Percentiles rank a stretch among this genome's conserved stretches.
These are phyloP conservation scores for Marasmarcha lunaedactyla DNA, from an alignment of 2,888 invertebrate genomes.

Conservation along the genomic window DNA sequence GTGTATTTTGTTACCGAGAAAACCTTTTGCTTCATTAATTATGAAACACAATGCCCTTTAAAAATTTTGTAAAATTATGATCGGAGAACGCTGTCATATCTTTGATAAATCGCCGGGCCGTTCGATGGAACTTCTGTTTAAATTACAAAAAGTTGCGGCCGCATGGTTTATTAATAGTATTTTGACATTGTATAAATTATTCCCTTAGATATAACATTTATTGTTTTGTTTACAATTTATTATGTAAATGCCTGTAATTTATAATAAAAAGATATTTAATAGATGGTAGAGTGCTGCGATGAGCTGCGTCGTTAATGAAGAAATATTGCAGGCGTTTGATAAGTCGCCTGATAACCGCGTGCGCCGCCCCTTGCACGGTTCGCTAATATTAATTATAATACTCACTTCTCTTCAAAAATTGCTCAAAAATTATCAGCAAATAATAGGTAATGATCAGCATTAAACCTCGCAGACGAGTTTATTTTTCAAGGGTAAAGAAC, in stretches of 20 bases:
- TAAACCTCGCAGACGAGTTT: too few species aligned
- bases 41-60: conserved; percentile 66
- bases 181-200: conserved; percentile 4
- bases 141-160: conserved; percentile 17
- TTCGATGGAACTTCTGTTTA: conserved; percentile 35
- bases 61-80: conserved; percentile 61
- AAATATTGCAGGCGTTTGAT: conserved; percentile 60
- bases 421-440: conserved; percentile 10
- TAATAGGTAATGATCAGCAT: not conserved
- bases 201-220: not conserved
- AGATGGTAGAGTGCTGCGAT: conserved; percentile 28
- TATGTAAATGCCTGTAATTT: too few species aligned
- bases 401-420: conserved; percentile 18
- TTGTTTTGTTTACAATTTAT: too few species aligned
- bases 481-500: conserved; percentile 8
- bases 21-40: conserved; percentile 68
- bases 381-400: conserved; percentile 45
- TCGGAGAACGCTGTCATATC: conserved; percentile 55
- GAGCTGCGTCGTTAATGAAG: conserved; percentile 56
- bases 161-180: conserved; percentile 17
- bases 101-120: conserved; percentile 51
- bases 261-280: too few species aligned
- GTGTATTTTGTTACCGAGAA: conserved; percentile 66
- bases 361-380: conserved; percentile 32
- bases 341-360: conserved; percentile 42